These are phyloP conservation scores for Choloepus didactylus DNA, from an alignment of 2,797 vertebrate species.

Conservation along the genomic window DNA sequence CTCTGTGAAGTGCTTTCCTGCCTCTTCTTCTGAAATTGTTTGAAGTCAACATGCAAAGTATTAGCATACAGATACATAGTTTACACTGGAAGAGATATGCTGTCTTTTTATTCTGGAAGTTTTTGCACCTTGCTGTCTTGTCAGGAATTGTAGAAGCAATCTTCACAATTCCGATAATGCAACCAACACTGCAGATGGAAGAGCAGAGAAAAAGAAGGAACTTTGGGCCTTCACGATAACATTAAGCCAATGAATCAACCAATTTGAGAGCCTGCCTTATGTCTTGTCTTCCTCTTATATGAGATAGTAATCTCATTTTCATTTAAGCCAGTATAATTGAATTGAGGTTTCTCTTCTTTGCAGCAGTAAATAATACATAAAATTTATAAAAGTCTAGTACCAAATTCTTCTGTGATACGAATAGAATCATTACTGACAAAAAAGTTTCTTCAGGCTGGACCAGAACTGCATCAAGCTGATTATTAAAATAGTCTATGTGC, in stretches of 20 bases:
- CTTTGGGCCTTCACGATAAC: background rate
- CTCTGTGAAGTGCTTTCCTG: background rate
- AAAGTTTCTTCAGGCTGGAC: background rate
- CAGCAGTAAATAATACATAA: background rate
- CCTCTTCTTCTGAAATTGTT: constrained; percentile 5
- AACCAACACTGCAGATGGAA: background rate
- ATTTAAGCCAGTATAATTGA: background rate
- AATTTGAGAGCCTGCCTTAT: background rate
- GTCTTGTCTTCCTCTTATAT: background rate
- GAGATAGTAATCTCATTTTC: constrained; percentile 13
- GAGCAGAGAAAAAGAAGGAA: background rate
- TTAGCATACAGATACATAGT: background rate
- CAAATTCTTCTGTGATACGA: background rate
- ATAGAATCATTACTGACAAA: background rate
- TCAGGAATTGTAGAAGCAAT: background rate
- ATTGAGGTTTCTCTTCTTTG: background rate
- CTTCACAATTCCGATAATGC: constrained; percentile 1
- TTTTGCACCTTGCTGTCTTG: background rate
- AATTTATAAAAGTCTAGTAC: constrained; percentile 6
- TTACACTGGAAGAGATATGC: background rate
- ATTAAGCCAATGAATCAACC: background rate
- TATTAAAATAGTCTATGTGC: background rate
- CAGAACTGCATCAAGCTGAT: background rate
- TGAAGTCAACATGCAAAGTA: background rate
- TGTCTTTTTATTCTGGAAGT: background rate